Evolutionary conservation across 2,113 vertebrate genomes (phyloP).

Genomic region (Tinamus guttatus): DNA sequence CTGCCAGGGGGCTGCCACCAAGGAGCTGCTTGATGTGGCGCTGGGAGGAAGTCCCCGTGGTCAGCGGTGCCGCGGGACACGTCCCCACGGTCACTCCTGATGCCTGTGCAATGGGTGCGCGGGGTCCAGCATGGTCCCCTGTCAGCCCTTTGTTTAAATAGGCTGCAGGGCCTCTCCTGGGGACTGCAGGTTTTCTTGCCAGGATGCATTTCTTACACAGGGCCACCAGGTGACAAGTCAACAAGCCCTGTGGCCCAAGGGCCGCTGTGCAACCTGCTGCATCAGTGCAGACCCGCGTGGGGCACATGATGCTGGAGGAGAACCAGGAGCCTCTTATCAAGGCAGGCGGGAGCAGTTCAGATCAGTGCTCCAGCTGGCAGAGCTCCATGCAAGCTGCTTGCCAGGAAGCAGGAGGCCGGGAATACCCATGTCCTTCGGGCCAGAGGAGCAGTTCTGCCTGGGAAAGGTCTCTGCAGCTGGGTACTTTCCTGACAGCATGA

Average conservation of each 20-base stretch:
- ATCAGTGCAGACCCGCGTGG: neutral
- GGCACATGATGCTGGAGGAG: fast-evolving
- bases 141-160: no score
- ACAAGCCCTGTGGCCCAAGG: no score
- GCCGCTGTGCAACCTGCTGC: no score
- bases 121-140: neutral
- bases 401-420: neutral
- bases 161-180: no score
- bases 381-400: neutral
- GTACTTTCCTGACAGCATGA: neutral
- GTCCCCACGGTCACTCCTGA: neutral
- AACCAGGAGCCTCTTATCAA: neutral
- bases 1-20: no score
- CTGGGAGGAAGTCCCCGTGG: no score
- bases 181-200: no score
- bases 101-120: no score
- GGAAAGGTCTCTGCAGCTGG: neutral
- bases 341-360: neutral
- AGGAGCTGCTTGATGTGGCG: neutral
- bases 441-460: neutral
- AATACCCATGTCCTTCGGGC: neutral
- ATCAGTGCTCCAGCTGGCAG: fast-evolving
- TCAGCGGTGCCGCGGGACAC: neutral
- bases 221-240: no score
- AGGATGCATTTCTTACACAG: no score